Conservation (phyloP, 1,140 invertebrate genomes). For the Dermatophagoides farinae region DNA sequence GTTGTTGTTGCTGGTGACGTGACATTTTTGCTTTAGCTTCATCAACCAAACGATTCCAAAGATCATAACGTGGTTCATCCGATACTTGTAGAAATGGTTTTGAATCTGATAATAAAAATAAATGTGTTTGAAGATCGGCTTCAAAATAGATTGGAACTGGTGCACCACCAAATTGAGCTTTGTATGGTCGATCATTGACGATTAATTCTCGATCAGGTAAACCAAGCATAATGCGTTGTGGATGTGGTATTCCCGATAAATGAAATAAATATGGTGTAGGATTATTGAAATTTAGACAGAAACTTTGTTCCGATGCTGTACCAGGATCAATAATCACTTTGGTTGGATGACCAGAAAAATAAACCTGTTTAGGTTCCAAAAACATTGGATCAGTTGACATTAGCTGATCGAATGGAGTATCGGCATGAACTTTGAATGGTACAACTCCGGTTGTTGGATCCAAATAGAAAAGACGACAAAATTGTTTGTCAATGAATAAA, state of each 20-base stretch:
- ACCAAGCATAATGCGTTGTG: constrained; percentile 50
- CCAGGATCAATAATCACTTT: constrained; percentile 21
- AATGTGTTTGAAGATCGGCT: constrained; percentile 42
- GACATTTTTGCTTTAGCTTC: not conserved
- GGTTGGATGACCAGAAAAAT: constrained; percentile 34
- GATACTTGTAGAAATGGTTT: constrained; percentile 43
- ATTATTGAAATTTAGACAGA: constrained; percentile 18
- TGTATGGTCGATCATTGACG: constrained; percentile 60
- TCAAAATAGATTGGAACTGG: constrained; percentile 61
- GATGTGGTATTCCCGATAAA: not conserved
- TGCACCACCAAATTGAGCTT: constrained; percentile 75
- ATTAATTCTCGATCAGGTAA: constrained; percentile 75
- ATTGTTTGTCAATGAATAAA: constrained; percentile 8
- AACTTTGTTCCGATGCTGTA: constrained; percentile 12
- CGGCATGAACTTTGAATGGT: not conserved
- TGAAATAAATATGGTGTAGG: constrained; percentile 26
- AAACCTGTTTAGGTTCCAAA: constrained; percentile 53
- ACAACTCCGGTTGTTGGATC: constrained; percentile 11
- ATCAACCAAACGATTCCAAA: constrained; percentile 7
- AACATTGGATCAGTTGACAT: constrained; percentile 1
- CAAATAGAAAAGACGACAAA: constrained; percentile 12
- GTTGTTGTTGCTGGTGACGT: too few relatives aligned
- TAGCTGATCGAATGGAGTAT: constrained; percentile 12
- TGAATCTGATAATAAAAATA: constrained; percentile 54
- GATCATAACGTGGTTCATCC: constrained; percentile 21